Evolutionary conservation across 2,113 vertebrate genomes (phyloP), one percentile per base, ranked within the genome.

Genomic region (Lophochroa leadbeateri): DNA sequence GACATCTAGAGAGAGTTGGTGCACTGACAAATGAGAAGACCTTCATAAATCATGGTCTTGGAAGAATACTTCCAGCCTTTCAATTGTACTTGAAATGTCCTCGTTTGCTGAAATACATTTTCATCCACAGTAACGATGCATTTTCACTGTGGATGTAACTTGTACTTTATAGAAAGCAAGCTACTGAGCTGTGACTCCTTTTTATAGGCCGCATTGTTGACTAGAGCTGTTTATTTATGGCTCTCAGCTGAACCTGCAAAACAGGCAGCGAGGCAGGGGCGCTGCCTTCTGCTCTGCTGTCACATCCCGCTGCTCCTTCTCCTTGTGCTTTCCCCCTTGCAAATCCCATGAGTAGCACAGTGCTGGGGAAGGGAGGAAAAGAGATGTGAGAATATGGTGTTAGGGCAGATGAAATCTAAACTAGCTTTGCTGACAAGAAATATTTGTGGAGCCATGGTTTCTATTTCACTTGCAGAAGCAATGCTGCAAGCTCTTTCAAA

Each of bases 361-460:
- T n/a, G 25, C 16, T 49, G 60, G 27, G 27, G 17, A 63, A 25
- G 17, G 15, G 12, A 33, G 13, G 16, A 25, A 12, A 20, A 77
- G 37, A 60, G 17, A 5, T 41, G 27, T 1, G 2, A 9, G 9
- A 8, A 67, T 17, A 13, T 10, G 3, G 1, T 58, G 16, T 23
- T 33, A 18, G 17, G 13, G 43, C 67, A 81, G 67, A 18, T 70
- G 61, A 37, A 50, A 18, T 16, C 57, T 47, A 68, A 52, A 46
- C 28, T 55, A 39, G 29, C 11, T 64, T n/a, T 76, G 52, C 82
- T 82, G 75, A 39, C 78, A 27, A 52, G 3, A 63, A 55, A 5
- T 7, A 3, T 82, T 35, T 75, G 41, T 49, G 70, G 15, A 16
- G 64, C 46, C 4, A 6, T 31, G 58, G 11, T 61, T 96, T 77